phyloP scores from a whole-genome alignment of 92 coral and sea anemone species.

The Palythoa caribaeorum region DNA sequence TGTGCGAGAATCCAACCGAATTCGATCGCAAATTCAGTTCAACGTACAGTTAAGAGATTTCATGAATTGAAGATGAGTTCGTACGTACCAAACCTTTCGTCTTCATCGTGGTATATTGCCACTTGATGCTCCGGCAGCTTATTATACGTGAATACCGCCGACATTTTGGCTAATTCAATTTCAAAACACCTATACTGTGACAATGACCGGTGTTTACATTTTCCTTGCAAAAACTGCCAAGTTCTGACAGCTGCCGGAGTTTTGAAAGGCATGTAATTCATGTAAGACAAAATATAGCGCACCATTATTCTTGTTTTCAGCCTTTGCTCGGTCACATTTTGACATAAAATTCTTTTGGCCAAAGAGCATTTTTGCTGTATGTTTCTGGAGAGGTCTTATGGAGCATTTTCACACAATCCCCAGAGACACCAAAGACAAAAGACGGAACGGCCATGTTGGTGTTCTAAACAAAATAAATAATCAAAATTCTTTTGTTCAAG shows the following conservation, averaged over 20 bases:
- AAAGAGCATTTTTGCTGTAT: too few species aligned
- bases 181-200: neutral
- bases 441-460: too few species aligned
- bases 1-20: neutral
- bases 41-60: too few species aligned
- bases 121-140: constrained; percentile 91
- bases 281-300: constrained; percentile 13
- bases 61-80: neutral
- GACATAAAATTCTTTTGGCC: too few species aligned
- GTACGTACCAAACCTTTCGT: constrained; percentile 62
- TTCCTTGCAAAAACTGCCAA: neutral
- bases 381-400: too few species aligned
- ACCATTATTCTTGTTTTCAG: neutral
- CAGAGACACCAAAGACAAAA: too few species aligned
- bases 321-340: neutral
- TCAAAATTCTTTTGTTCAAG: too few species aligned
- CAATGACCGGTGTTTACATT: neutral
- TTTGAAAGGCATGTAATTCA: neutral
- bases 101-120: constrained; percentile 79
- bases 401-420: too few species aligned
- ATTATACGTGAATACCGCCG: constrained; percentile 81
- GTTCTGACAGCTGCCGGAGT: neutral
- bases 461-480: too few species aligned
- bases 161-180: constrained; percentile 51
- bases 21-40: neutral